Evolutionary conservation across 2,888 invertebrate species (phyloP).

Genomic region (Athalia circularis): DNA sequence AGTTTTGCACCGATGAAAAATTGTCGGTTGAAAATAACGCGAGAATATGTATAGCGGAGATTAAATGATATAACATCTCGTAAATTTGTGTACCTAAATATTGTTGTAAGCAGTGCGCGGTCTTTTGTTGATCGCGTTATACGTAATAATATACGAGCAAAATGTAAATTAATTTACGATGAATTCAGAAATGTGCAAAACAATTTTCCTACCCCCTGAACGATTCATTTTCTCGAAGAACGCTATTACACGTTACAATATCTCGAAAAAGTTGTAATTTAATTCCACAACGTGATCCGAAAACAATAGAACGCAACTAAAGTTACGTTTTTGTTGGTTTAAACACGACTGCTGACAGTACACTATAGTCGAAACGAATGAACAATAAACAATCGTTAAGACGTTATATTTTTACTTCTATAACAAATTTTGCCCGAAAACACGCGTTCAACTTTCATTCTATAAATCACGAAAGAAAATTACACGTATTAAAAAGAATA

Average conservation of each 20-base stretch:
- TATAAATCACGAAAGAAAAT: no score
- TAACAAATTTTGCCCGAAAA: no score
- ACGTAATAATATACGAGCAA: no score
- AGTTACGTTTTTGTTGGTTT: not conserved
- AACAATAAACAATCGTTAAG: not conserved
- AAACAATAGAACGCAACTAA: constrained; percentile 4
- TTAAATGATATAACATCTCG: not conserved
- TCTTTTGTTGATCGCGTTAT: no score
- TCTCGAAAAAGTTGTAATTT: constrained; percentile 24
- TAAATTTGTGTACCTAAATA: no score
- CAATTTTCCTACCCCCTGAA: not conserved
- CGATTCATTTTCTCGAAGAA: not conserved
- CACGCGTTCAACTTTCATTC: no score
- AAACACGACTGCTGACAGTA: not conserved
- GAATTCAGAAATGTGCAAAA: no score
- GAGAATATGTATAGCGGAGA: not conserved
- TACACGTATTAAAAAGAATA: not conserved
- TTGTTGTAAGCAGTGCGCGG: no score
- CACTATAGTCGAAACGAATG: no score
- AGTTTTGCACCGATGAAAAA: not conserved
- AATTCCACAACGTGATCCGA: constrained; percentile 12
- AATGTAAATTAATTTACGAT: no score
- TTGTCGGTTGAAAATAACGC: not conserved
- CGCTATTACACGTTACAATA: constrained; percentile 1
- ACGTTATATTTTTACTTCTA: not conserved